These are phyloP conservation scores for Melanotaenia nigrans DNA, from an alignment of 2,797 vertebrate species.

Conservation along the genomic window DNA sequence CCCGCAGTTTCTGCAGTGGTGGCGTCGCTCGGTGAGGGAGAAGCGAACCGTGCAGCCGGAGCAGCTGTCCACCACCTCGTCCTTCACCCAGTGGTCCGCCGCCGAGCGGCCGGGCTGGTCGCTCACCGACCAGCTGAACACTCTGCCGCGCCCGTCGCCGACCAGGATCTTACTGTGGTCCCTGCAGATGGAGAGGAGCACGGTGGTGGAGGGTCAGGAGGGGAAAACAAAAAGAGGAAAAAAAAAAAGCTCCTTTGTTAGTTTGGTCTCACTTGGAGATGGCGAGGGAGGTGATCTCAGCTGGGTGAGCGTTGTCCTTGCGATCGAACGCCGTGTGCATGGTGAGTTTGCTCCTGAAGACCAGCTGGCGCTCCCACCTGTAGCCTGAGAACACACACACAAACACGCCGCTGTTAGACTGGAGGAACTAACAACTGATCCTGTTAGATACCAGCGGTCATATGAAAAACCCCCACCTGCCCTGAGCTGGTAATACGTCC, in stretches of 20 bases:
- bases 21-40: constrained; percentile 94
- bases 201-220: no score
- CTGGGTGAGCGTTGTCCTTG: constrained; percentile 96
- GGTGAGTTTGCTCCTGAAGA: constrained; percentile 97
- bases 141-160: constrained; percentile 92
- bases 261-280: constrained; percentile 88
- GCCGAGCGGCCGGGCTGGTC: constrained; percentile 96
- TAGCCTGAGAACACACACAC: constrained; percentile 82
- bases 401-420: neutral
- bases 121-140: constrained; percentile 99
- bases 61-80: constrained; percentile 96
- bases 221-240: no score
- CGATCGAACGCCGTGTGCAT: constrained; percentile 99
- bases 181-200: constrained; percentile 67
- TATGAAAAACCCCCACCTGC: constrained; percentile 81
- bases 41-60: constrained; percentile 93
- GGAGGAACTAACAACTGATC: neutral
- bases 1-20: constrained; percentile 98
- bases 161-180: constrained; percentile 98
- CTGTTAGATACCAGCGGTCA: neutral
- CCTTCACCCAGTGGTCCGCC: constrained; percentile 99
- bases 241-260: neutral
- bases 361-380: constrained; percentile 98
- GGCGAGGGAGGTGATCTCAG: constrained; percentile 92
- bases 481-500: constrained; percentile 91